Evolutionary conservation across 2,888 invertebrate species (phyloP), one percentile per base, ranked within the genome.

Genomic region (Carcina quercana): DNA sequence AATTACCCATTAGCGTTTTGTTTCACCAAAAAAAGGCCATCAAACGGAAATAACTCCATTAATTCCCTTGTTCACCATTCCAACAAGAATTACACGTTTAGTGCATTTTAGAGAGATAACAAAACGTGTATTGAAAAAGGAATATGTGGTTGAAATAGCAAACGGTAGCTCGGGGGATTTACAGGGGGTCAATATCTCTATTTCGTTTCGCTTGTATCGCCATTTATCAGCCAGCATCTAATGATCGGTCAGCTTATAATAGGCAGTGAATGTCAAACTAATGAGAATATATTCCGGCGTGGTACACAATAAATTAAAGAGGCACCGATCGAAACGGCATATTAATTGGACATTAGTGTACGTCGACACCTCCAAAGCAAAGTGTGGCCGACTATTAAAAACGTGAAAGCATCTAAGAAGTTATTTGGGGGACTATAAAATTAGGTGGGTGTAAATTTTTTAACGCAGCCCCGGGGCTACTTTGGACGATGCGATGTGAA

Each of bases 261-360:
- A 70, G 74, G 61, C 69, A 55, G 61, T 62, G 66, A 72, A 61
- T 76, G 79, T 82, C 79, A 68, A 68, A 63, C 71, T 79, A 82
- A 79, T 82, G 78, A 80, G 78, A 76, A 82, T 78, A 74, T 79
- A 80, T 74, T 60, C 63, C 54, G 46, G 50, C 52, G 63, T 60
- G 61, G 65, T 69, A 67, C 58, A 59, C 67, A 59, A 79, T 79
- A 80, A 79, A 80, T 79, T 75, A 66, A 43, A 66, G 60, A 65
- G 59, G 63, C 65, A 59, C 61, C 66, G 63, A 67, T 73, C 66
- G 53, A 64, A 75, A 72, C 69, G 69, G 78, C 67, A 76, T 79
- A 80, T 80, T 82, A 80, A 79, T 79, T 78, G 72, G 73, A 69
- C 65, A 82, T 80, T 79, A 78, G 68, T 69, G 61, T 56, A 55